Evolutionary conservation across 2,113 vertebrate species (phyloP).

Genomic region (Nansenia antarctica): DNA sequence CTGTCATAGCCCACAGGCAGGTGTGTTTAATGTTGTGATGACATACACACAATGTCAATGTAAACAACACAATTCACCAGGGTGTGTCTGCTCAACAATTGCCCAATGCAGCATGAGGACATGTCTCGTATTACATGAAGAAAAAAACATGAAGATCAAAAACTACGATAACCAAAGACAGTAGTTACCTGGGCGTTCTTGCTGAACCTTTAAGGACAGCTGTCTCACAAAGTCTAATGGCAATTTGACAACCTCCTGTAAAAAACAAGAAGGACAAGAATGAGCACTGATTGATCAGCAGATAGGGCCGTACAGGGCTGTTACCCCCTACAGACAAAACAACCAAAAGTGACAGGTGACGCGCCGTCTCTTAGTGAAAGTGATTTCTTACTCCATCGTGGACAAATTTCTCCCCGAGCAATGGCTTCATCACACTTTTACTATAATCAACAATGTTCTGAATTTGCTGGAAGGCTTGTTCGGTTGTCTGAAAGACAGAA

Average conservation of each 20-base stretch:
- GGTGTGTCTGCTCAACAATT: not conserved
- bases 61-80: not conserved
- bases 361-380: not conserved
- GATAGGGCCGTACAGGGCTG: no score
- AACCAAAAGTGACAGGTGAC: not conserved
- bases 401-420: slow-evolving; percentile 91
- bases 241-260: slow-evolving; percentile 92
- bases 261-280: slow-evolving; percentile 19
- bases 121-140: not conserved
- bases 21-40: no score
- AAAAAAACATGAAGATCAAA: not conserved
- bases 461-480: slow-evolving; percentile 90
- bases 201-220: slow-evolving; percentile 92
- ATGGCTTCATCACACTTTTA: slow-evolving; percentile 95
- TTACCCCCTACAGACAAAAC: no score
- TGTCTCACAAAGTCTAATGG: slow-evolving; percentile 93
- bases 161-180: not conserved
- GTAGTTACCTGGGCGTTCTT: slow-evolving; percentile 88
- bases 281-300: not conserved
- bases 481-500: slow-evolving; percentile 66
- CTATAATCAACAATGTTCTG: slow-evolving; percentile 94
- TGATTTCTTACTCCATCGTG: slow-evolving; percentile 86
- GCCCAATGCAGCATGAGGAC: not conserved
- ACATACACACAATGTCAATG: not conserved
- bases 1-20: no score